Evolutionary conservation across 1,140 invertebrate species (phyloP).

Genomic region (Caerostris extrusa): DNA sequence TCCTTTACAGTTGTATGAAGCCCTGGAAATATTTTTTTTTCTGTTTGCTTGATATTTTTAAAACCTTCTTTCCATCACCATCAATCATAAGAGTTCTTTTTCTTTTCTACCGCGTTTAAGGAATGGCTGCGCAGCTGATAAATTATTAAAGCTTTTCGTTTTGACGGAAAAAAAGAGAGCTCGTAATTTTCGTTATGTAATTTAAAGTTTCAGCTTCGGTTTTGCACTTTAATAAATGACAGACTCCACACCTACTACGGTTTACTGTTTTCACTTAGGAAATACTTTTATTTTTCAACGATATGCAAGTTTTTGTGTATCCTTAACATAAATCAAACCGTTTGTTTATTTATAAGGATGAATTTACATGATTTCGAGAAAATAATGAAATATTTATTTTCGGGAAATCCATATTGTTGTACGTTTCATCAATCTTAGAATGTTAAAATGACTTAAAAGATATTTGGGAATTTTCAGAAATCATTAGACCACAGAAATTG

Average conservation of each 20-base stretch:
- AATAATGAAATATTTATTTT: constrained; percentile 19
- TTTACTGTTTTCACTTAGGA: neutral
- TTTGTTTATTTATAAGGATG: neutral
- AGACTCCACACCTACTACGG: constrained; percentile 29
- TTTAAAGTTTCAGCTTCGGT: constrained; percentile 69
- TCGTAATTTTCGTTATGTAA: constrained; percentile 75
- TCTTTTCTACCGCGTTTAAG: constrained; percentile 58
- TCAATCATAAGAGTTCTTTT: constrained; percentile 60
- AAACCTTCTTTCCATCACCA: constrained; percentile 60
- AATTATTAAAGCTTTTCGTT: constrained; percentile 74
- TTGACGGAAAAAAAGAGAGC: constrained; percentile 64
- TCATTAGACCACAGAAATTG: neutral
- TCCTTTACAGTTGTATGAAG: constrained; percentile 28
- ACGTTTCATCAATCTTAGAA: neutral
- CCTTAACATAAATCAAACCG: neutral
- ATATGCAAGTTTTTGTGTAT: neutral
- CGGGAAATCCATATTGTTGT: neutral
- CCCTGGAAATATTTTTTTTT: constrained; percentile 20
- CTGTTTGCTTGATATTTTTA: constrained; percentile 56
- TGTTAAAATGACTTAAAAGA: neutral
- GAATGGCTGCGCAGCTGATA: constrained; percentile 74
- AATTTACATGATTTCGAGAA: neutral
- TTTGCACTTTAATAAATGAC: constrained; percentile 69
- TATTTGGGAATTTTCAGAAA: neutral
- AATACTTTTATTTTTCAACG: neutral